Evolutionary conservation across 2,888 invertebrate genomes (phyloP), one percentile per base, ranked within the genome.

Genomic region (Orthonevra nobilis): DNA sequence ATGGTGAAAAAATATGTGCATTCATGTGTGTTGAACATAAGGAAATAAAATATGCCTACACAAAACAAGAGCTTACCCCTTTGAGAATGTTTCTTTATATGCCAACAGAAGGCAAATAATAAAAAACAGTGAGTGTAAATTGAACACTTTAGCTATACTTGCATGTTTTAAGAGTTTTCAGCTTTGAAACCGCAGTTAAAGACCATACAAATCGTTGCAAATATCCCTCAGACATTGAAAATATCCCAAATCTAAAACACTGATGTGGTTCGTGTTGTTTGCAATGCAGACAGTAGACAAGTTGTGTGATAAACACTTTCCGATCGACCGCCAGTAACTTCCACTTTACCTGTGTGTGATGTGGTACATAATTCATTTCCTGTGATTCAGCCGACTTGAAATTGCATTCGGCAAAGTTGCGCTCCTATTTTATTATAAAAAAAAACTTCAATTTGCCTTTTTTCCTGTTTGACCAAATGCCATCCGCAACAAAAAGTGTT

Each of bases 261-360:
- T 77, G n/a, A n/a, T 1, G 10, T 46, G 2, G n/a, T 15, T 36
- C 30, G 20, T 34, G 54, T 48, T 58, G 30, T 70, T 70, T 60
- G 60, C 36, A 61, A 6, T 54, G 38, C 63, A 63, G 23, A 23
- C 23, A 3, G 23, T n/a, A 23, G 23, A 5, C 23, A 5, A 60
- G 77, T 72, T 54, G 60, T 19, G 10, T 44, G 20, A 61, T 61
- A 79, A 79, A 73, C 66, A 79, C 42, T 66, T 79, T 40, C 61
- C 56, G 12, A 68, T 17, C 54, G 60, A 79, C 66, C 73, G 73
- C 66, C 66, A 79, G 79, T 79, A 61, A 68, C 60, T 68, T 73
- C 66, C 54, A 72, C 72, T 61, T 61, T 54, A 73, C 61, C 48
- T 36, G 54, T 36, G 14, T 40, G 66, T 48, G 50, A 73, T 72